Base-by-base conservation (phyloP, 2,888 invertebrate species). In the Plagiodera versicolora region DNA sequence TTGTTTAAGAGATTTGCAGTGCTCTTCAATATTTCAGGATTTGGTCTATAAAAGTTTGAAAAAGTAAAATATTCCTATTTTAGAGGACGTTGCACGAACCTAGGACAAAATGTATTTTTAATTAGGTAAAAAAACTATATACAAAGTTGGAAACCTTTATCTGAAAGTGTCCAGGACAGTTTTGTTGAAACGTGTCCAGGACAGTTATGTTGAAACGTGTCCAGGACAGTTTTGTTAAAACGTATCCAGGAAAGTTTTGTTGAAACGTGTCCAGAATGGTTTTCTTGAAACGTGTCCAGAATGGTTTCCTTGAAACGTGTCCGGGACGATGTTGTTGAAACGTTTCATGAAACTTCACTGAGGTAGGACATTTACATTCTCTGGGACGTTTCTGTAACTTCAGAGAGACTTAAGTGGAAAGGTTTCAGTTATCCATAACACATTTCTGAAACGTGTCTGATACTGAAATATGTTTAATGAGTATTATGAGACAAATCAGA, bases 331-430 rank as follows among this genome's bases (percentile, higher is more conserved):
- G 16, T 51, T 51, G 17, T 35, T 51, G 51, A 20, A 51, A 51
- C 51, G 51, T 49, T 49, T 49, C 48, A 48, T 49, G 24, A 11
- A 28, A 49, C 48, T 49, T 49, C 28, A 49, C 48, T 51, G 32
- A 35, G 35, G 51, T 51, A 35, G 51, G 32, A 51, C 32, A 49
- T 49, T 49, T 49, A 35, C 51, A 32, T 35, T 32, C 17, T 51
- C 51, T 51, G 51, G 20, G 17, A 51, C 51, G 51, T 51, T 51
- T 51, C 30, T 35, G 51, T n/a, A 49, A 24, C 48, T 49, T 19
- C 48, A 49, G 28, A 49, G 48, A 49, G 48, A 49, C 48, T 20
- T 49, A 28, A 49, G 48, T 49, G 48, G 24, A 49, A 49, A 24
- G 48, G 24, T 49, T 49, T 49, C 48, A 49, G 48, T 19, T 49